A percentile compares a stretch with the other conserved stretches of the same genome.
Conservation (phyloP, 2,113 vertebrate species). For the Sitta europaea region DNA sequence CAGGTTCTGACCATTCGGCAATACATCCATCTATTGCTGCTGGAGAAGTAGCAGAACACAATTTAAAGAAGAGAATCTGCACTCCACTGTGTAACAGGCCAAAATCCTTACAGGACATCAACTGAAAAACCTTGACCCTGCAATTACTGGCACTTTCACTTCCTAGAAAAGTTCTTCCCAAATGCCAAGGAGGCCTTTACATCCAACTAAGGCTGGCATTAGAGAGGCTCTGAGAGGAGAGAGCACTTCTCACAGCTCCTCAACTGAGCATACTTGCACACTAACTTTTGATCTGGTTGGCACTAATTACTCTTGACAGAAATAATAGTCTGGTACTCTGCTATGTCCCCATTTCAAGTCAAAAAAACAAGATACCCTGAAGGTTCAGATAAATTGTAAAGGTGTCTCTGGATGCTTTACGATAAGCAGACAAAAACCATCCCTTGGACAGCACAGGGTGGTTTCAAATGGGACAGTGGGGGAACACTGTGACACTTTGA, state of each 20-base stretch:
- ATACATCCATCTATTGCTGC: not conserved
- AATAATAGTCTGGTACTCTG: not conserved
- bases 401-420: not conserved
- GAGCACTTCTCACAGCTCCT: not conserved
- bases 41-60: not conserved
- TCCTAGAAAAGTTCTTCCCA: not conserved
- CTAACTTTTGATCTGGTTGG: not conserved
- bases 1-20: too few relatives aligned
- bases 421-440: not conserved
- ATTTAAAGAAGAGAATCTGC: not conserved
- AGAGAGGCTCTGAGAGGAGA: not conserved
- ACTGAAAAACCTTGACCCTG: not conserved
- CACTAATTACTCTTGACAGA: not conserved
- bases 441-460: not conserved
- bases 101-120: not conserved
- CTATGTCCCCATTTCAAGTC: not conserved
- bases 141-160: not conserved
- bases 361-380: not conserved
- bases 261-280: not conserved
- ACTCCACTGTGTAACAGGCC: not conserved
- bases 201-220: not conserved
- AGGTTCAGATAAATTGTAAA: not conserved
- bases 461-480: not conserved
- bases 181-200: not conserved
- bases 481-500: not conserved